A percentile compares a stretch with the other conserved stretches of the same genome.
Evolutionary conservation across 2,113 vertebrate genomes (phyloP).

Genomic region (Pycnonotus jocosus): DNA sequence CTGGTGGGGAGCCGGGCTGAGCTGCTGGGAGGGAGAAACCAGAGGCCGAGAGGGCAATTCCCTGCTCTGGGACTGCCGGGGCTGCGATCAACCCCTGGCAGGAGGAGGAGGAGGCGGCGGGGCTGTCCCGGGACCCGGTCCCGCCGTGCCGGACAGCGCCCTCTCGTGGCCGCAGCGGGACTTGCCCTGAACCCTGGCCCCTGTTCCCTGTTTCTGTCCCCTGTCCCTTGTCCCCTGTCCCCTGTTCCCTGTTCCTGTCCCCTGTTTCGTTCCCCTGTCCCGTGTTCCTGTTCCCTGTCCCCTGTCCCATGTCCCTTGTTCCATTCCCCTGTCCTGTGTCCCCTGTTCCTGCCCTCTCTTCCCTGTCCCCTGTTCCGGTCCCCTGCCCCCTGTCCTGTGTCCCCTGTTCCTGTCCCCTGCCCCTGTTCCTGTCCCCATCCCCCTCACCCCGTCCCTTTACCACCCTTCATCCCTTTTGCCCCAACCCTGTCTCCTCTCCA

Average conservation of each 20-base stretch:
- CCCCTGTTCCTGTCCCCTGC: background rate
- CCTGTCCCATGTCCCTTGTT: background rate
- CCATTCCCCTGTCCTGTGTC: too few species aligned
- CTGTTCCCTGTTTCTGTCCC: background rate
- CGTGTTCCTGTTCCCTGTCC: background rate
- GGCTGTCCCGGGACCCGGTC: background rate
- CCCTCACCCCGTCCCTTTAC: background rate
- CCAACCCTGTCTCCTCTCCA: too few species aligned
- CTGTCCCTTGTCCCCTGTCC: too few species aligned
- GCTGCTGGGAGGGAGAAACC: background rate
- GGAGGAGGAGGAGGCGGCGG: too few species aligned
- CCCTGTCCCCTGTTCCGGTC: too few species aligned
- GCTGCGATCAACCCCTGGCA: background rate
- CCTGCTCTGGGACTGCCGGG: background rate
- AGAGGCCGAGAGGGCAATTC: background rate
- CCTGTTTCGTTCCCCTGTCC: background rate
- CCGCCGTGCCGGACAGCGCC: background rate
- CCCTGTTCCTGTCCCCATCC: background rate
- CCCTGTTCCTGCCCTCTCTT: too few species aligned
- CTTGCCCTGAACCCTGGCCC: background rate
- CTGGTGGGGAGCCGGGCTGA: rapidly evolving
- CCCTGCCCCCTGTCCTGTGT: too few species aligned
- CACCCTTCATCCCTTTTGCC: background rate
- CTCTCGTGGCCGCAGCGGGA: background rate
- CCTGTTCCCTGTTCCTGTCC: background rate